phyloP scores from a whole-genome alignment of 2,113 vertebrate species.

The Atrichornis clamosus region DNA sequence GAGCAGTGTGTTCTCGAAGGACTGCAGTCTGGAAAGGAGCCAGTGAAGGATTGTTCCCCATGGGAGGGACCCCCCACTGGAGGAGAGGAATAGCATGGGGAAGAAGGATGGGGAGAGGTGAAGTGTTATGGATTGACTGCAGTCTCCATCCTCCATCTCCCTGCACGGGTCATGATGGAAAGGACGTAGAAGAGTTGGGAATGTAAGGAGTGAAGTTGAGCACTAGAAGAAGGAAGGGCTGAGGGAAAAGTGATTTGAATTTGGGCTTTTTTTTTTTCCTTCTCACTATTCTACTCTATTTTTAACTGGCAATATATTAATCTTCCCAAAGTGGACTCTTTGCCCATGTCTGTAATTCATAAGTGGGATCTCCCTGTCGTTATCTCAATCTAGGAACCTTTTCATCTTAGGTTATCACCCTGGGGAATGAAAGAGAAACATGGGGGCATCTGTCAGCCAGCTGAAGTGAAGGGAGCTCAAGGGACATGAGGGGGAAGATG shows the following conservation, averaged over 20 bases:
- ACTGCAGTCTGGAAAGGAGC: not conserved
- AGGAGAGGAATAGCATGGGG: not conserved
- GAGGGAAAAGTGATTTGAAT: not conserved
- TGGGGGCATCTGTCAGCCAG: not conserved
- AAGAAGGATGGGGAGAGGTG: not conserved
- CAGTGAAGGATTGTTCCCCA: not conserved
- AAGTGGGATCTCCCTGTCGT: not conserved
- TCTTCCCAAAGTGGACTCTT: not conserved
- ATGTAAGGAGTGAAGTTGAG: not conserved
- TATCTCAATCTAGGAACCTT: not conserved
- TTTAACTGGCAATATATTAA: not conserved
- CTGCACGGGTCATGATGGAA: not conserved
- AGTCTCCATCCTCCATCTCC: not conserved
- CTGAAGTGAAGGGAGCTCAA: not conserved
- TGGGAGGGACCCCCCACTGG: not conserved
- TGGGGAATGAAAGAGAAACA: not conserved
- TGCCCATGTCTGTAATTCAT: fast-evolving
- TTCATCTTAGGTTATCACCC: not conserved
- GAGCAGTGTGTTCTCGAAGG: not conserved
- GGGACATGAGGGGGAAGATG: not conserved
- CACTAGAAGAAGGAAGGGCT: not conserved
- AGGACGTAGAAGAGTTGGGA: not conserved
- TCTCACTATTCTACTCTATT: not conserved
- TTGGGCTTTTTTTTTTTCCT: not conserved
- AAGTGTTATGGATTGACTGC: not conserved